Percentiles rank a stretch among this genome's conserved stretches.
Conservation (phyloP, 2,113 vertebrate species). For the Rattus norvegicus region DNA sequence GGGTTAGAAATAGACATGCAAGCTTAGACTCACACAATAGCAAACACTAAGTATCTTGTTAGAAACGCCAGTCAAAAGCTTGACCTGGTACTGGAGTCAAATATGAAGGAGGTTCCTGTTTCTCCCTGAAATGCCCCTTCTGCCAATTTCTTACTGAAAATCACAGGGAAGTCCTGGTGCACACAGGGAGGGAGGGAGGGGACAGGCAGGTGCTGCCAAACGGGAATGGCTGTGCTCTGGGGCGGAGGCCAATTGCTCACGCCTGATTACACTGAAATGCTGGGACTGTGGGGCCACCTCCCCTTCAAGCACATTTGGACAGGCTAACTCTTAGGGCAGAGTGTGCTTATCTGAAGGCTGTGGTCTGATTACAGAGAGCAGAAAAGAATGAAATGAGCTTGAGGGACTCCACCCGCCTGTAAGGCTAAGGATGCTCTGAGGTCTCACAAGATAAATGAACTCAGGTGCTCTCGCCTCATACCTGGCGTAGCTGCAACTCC, state of each 20-base stretch:
- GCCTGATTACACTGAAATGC: constrained; percentile 70
- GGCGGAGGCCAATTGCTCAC: constrained; percentile 69
- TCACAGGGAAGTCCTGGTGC: neutral
- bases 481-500: constrained; percentile 95
- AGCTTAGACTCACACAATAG: neutral
- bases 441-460: neutral
- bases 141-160: constrained; percentile 16
- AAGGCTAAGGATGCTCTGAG: neutral
- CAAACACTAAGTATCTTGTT: neutral
- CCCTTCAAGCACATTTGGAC: constrained; percentile 51
- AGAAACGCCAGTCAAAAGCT: neutral
- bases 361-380: constrained; percentile 45
- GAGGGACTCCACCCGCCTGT: neutral
- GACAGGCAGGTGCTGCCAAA: neutral
- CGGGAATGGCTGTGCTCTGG: constrained; percentile 9
- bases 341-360: constrained; percentile 52
- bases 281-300: constrained; percentile 58
- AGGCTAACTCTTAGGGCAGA: neutral
- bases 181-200: neutral
- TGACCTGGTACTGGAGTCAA: constrained; percentile 1
- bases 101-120: neutral
- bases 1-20: constrained; percentile 7
- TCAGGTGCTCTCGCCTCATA: constrained; percentile 69
- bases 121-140: neutral
- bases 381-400: constrained; percentile 11